phyloP scores from a whole-genome alignment of 2,113 vertebrate genomes.

The Macrotis lagotis region DNA sequence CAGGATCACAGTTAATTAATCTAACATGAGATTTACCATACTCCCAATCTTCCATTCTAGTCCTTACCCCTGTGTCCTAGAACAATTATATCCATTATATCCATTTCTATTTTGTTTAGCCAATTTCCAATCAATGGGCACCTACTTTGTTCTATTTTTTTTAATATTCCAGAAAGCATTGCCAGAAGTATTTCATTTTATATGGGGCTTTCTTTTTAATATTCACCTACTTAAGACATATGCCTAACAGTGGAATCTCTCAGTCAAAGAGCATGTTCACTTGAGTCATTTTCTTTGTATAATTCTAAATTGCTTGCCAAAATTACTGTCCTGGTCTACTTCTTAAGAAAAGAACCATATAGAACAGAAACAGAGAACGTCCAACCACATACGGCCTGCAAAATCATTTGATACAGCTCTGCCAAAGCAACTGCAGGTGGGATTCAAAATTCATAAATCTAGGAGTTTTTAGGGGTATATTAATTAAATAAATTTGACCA shows the following conservation, averaged over 20 bases:
- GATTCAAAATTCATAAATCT: too few species aligned
- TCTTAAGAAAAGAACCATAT: not conserved
- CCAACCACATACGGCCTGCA: too few species aligned
- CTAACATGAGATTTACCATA: not conserved
- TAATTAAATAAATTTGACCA: too few species aligned
- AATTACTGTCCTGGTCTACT: not conserved
- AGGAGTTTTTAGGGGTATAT: too few species aligned
- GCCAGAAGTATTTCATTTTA: not conserved
- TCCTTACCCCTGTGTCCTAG: not conserved
- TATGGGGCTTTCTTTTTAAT: not conserved
- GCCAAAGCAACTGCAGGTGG: too few species aligned
- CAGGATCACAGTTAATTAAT: not conserved
- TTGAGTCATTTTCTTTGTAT: not conserved
- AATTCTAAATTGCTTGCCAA: not conserved
- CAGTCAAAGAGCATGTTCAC: not conserved
- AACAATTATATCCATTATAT: not conserved
- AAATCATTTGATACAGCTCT: too few species aligned
- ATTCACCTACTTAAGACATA: not conserved
- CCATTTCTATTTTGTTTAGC: not conserved
- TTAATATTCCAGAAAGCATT: not conserved
- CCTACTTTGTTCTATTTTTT: not conserved
- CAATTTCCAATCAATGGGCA: not conserved
- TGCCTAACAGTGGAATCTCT: not conserved
- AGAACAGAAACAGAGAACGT: too few species aligned
- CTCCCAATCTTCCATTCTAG: not conserved